phyloP scores from a whole-genome alignment of 1,140 invertebrate species.

The Solenopsis invicta region DNA sequence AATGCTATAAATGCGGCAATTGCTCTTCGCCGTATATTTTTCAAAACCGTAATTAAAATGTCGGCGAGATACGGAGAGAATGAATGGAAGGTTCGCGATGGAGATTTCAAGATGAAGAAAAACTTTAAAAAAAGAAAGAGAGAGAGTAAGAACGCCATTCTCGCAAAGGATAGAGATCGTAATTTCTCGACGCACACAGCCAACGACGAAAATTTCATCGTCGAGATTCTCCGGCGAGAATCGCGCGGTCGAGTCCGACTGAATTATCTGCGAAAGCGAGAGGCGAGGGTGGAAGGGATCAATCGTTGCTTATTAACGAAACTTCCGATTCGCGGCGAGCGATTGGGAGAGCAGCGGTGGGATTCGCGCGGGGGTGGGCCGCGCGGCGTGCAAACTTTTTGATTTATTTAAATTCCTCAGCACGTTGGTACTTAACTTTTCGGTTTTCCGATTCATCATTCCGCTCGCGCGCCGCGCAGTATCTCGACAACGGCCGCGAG shows the following conservation, averaged over 20 bases:
- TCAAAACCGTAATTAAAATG: slow-evolving; percentile 47
- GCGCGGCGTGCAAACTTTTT: slow-evolving; percentile 18
- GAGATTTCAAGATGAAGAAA: slow-evolving; percentile 22
- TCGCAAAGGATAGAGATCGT: background rate
- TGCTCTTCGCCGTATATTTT: slow-evolving; percentile 17
- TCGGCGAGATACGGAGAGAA: background rate
- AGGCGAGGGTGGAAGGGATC: background rate
- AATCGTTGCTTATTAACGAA: slow-evolving; percentile 39
- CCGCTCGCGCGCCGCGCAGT: background rate
- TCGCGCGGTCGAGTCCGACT: slow-evolving; percentile 1
- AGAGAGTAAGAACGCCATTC: background rate
- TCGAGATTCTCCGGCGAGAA: background rate
- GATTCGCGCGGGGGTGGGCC: background rate
- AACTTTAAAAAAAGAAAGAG: background rate
- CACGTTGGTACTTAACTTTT: slow-evolving; percentile 19
- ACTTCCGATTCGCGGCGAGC: slow-evolving; percentile 15
- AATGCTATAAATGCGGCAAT: background rate
- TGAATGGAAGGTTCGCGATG: background rate
- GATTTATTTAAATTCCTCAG: slow-evolving; percentile 48
- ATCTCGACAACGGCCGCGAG: background rate
- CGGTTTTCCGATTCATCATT: slow-evolving; percentile 25
- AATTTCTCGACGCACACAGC: background rate
- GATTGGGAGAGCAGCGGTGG: background rate
- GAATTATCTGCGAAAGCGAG: background rate
- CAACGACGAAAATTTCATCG: slow-evolving; percentile 5